phyloP scores from a whole-genome alignment of 2,797 vertebrate species.

The Antrozous pallidus region DNA sequence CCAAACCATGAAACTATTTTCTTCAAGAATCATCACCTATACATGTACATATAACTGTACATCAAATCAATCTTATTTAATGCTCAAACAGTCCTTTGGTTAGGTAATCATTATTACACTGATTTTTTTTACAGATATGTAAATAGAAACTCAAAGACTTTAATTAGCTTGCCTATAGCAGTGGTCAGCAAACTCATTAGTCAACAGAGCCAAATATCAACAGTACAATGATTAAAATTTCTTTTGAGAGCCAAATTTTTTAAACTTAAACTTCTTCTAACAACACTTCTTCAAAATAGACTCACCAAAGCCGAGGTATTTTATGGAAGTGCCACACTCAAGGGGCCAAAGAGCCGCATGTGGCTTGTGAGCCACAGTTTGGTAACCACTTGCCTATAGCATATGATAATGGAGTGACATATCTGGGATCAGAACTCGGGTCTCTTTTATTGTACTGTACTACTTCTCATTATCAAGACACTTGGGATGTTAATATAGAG shows the following conservation, averaged over 20 bases:
- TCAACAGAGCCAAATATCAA: too few species aligned
- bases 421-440: neutral
- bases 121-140: neutral
- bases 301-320: too few species aligned
- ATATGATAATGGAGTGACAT: neutral
- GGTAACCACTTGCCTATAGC: neutral
- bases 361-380: too few species aligned
- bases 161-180: neutral
- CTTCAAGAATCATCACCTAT: neutral
- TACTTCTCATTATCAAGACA: neutral
- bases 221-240: too few species aligned
- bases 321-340: too few species aligned
- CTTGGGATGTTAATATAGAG: neutral
- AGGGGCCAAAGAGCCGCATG: too few species aligned
- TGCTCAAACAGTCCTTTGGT: neutral
- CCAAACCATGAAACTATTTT: neutral
- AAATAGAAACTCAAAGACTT: neutral
- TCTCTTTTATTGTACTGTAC: neutral
- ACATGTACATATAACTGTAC: neutral
- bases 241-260: too few species aligned
- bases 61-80: conserved; percentile 1
- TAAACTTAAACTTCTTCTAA: too few species aligned
- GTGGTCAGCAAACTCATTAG: too few species aligned
- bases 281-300: too few species aligned
- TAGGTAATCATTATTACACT: neutral